A percentile compares a stretch with the other conserved stretches of the same genome.
Conservation (phyloP, 2,113 vertebrate species). For the Chionis minor region DNA sequence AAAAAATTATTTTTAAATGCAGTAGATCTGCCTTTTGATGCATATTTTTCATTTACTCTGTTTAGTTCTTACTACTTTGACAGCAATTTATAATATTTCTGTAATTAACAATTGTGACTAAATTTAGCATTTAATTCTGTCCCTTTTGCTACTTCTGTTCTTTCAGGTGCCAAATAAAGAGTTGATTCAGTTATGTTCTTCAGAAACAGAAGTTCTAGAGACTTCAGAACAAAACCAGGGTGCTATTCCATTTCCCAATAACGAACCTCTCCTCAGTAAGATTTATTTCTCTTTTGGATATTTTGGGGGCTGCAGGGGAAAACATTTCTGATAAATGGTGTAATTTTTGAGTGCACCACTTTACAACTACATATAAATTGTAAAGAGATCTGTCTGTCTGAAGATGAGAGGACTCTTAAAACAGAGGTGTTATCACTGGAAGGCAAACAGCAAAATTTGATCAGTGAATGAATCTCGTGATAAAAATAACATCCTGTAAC, state of each 20-base stretch:
- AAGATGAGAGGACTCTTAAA: background rate
- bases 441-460: background rate
- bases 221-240: slow-evolving; percentile 66
- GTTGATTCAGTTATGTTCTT: slow-evolving; percentile 70
- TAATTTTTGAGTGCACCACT: background rate
- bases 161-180: slow-evolving; percentile 84
- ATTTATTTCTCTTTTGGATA: background rate
- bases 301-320: background rate
- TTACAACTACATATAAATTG: background rate
- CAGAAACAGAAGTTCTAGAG: slow-evolving; percentile 76
- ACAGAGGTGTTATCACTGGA: background rate
- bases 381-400: background rate
- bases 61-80: background rate
- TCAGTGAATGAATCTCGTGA: background rate
- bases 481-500: background rate
- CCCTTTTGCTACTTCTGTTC: background rate
- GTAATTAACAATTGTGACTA: background rate
- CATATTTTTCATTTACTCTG: background rate
- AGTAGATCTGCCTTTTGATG: background rate
- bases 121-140: background rate
- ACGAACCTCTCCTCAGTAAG: slow-evolving; percentile 81
- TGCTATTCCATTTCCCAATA: slow-evolving; percentile 68
- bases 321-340: background rate
- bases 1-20: background rate
- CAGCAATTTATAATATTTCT: background rate